Conservation (phyloP, 2,888 invertebrate genomes). For the Urechis unicinctus region DNA sequence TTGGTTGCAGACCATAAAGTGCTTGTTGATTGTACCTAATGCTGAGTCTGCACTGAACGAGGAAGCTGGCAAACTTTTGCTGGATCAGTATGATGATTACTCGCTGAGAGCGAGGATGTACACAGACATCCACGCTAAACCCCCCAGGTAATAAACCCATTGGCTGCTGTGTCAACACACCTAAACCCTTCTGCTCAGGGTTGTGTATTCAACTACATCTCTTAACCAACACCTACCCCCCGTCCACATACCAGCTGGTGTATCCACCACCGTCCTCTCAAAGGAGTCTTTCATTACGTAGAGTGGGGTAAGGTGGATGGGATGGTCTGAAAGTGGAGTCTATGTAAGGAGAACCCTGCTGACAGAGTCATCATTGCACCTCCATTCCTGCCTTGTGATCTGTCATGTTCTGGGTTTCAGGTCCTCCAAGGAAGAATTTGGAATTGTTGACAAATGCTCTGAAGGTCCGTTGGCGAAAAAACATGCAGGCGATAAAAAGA, state of each 20-base stretch:
- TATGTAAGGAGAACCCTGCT: no score
- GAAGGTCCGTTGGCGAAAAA: conserved; percentile 77
- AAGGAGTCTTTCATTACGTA: no score
- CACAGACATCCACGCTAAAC: conserved; percentile 78
- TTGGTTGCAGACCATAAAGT: conserved; percentile 72
- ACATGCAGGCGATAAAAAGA: conserved; percentile 65
- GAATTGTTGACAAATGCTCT: conserved; percentile 20
- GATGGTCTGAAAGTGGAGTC: no score
- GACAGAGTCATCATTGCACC: no score
- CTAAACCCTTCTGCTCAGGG: neutral
- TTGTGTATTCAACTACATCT: no score
- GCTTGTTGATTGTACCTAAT: conserved; percentile 93
- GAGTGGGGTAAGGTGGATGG: no score
- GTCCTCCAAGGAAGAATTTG: conserved; percentile 20
- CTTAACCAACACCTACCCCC: no score
- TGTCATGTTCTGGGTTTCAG: conserved; percentile 14
- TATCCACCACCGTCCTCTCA: no score
- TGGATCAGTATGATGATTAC: conserved; percentile 90
- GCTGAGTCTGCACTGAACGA: conserved; percentile 95
- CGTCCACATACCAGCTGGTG: no score
- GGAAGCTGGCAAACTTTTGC: conserved; percentile 86
- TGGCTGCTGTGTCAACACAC: neutral
- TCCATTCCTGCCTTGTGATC: no score
- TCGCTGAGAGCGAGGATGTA: conserved; percentile 80
- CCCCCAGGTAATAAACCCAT: conserved; percentile 21